A percentile compares a stretch with the other conserved stretches of the same genome.
These are phyloP conservation scores for Eustalomyia histrio DNA, from an alignment of 2,888 invertebrate species.

Conservation along the genomic window DNA sequence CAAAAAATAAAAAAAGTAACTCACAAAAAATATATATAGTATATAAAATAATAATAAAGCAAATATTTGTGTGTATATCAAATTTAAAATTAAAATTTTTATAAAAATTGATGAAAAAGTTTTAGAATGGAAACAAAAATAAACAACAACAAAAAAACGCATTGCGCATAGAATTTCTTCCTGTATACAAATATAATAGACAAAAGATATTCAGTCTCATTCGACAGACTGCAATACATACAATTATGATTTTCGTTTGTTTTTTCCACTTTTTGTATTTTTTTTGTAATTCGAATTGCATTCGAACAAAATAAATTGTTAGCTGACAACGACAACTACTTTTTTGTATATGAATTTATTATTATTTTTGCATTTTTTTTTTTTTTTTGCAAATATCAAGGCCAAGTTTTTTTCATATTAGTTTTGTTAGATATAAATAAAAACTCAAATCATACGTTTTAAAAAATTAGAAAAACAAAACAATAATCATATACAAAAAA, in stretches of 20 bases:
- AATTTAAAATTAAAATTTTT: conserved; percentile 5
- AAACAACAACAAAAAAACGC: conserved; percentile 44
- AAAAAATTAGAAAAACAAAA: conserved; percentile 34
- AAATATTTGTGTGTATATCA: conserved; percentile 1
- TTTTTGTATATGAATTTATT: conserved; percentile 51
- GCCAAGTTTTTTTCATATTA: conserved; percentile 50
- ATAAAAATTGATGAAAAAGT: background rate
- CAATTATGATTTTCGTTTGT: conserved; percentile 41
- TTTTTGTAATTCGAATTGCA: conserved; percentile 53
- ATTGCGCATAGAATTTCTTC: conserved; percentile 62
- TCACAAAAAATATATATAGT: background rate
- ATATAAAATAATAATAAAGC: background rate
- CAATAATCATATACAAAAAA: background rate
- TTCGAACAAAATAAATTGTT: conserved; percentile 59
- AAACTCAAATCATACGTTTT: conserved; percentile 47
- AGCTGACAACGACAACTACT: conserved; percentile 40
- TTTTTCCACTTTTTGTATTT: conserved; percentile 4
- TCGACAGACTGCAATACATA: conserved; percentile 15
- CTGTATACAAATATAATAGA: conserved; percentile 47
- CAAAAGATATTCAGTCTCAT: conserved; percentile 39
- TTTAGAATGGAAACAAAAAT: conserved; percentile 2
- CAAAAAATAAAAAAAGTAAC: conserved; percentile 45
- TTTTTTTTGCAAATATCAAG: conserved; percentile 60
- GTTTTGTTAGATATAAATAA: conserved; percentile 36
- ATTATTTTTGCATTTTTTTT: conserved; percentile 35